Evolutionary conservation across 2,797 vertebrate species (phyloP).

Genomic region (Phaenicophaeus curvirostris): DNA sequence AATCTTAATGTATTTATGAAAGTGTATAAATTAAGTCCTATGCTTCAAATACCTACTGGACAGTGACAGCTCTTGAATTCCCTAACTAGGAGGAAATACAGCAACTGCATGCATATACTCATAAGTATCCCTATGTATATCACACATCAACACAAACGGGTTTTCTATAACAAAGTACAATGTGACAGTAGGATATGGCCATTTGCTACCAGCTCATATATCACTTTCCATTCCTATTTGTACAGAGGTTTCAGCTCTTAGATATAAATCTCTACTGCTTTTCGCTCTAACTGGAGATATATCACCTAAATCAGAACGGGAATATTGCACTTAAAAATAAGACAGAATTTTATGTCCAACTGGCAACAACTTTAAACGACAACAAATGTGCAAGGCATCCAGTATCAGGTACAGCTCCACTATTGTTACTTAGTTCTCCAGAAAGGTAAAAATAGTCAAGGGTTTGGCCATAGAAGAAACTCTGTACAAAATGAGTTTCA

Average conservation of each 20-base stretch:
- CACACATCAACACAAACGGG: not conserved
- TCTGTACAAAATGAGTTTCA: not conserved
- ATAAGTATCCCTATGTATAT: not conserved
- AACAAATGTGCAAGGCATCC: not conserved
- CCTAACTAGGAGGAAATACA: not conserved
- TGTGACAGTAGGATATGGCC: not conserved
- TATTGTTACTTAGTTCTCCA: not conserved
- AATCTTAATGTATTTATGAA: not conserved
- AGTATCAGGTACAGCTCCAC: not conserved
- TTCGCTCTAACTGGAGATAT: not conserved
- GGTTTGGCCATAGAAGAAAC: not conserved
- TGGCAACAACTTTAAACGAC: not conserved
- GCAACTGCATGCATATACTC: not conserved
- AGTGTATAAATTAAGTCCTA: not conserved
- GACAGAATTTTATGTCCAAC: not conserved
- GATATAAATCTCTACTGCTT: not conserved
- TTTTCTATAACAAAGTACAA: not conserved
- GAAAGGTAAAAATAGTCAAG: not conserved
- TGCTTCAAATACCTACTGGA: not conserved
- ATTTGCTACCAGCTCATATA: not conserved
- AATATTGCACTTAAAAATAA: not conserved
- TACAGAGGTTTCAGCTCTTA: not conserved
- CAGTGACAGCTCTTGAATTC: not conserved
- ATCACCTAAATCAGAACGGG: not conserved
- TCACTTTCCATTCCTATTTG: not conserved